phyloP scores from a whole-genome alignment of 2,113 vertebrate species.

The Tetraodon nigroviridis region DNA sequence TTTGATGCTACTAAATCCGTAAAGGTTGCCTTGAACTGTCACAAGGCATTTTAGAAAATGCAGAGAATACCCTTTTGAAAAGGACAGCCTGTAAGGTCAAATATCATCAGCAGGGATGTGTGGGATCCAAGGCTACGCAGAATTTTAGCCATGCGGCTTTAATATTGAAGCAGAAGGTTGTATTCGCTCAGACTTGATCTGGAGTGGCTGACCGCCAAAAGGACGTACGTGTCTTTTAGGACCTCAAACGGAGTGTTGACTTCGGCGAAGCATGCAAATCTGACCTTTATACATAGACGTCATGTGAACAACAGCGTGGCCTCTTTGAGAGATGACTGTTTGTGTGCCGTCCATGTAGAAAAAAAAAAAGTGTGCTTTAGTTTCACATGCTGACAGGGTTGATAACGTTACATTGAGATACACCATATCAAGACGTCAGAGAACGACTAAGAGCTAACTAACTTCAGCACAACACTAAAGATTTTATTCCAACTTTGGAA shows the following conservation, averaged over 20 bases:
- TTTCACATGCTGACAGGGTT: slow-evolving; percentile 24
- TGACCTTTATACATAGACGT: slow-evolving; percentile 50
- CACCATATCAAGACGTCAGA: slow-evolving; percentile 39
- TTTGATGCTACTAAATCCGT: background rate
- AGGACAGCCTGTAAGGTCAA: background rate
- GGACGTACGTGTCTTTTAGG: slow-evolving; percentile 14
- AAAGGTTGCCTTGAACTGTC: background rate
- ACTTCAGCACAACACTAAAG: too few species aligned
- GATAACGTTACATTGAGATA: slow-evolving; percentile 11
- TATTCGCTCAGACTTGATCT: slow-evolving; percentile 12
- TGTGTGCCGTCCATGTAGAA: slow-evolving; percentile 20
- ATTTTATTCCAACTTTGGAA: too few species aligned
- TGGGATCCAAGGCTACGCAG: background rate
- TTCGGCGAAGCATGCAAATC: slow-evolving; percentile 49
- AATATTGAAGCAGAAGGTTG: slow-evolving; percentile 1
- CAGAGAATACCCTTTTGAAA: background rate
- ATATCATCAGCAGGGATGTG: slow-evolving; percentile 7
- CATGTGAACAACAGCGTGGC: slow-evolving; percentile 39
- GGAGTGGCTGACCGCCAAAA: slow-evolving; percentile 13
- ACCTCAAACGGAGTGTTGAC: slow-evolving; percentile 12
- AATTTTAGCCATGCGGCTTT: background rate
- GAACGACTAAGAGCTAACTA: too few species aligned
- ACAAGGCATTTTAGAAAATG: background rate
- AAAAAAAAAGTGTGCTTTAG: slow-evolving; percentile 11
- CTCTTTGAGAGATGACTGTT: slow-evolving; percentile 33